phyloP scores from a whole-genome alignment of 2,797 vertebrate genomes.

The Sebastes ruberrimus region DNA sequence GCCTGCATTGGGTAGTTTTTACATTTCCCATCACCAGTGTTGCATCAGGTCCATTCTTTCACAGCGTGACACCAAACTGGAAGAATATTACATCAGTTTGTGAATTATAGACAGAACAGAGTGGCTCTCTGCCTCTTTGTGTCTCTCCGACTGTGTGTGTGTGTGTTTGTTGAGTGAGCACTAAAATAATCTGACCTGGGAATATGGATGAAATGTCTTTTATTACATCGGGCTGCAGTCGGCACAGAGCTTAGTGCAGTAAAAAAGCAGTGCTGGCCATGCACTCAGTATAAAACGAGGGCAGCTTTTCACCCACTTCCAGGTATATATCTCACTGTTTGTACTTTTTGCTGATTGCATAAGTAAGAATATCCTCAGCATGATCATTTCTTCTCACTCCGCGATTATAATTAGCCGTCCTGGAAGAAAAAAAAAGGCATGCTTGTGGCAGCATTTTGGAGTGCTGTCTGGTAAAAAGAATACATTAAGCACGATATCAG shows the following conservation, averaged over 20 bases:
- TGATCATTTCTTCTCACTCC: constrained; percentile 30
- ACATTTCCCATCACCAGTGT: constrained; percentile 27
- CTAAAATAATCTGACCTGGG: constrained; percentile 58
- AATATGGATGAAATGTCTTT: constrained; percentile 57
- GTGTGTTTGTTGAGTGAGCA: constrained; percentile 46
- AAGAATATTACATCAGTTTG: constrained; percentile 46
- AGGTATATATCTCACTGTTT: constrained; percentile 27
- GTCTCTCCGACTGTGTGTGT: background rate
- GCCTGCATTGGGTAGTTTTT: constrained; percentile 21
- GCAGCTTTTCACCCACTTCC: constrained; percentile 33
- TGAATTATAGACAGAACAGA: constrained; percentile 9
- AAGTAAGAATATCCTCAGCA: constrained; percentile 14
- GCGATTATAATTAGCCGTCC: constrained; percentile 43
- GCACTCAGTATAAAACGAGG: background rate
- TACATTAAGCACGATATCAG: constrained; percentile 46
- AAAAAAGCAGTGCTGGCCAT: constrained; percentile 11
- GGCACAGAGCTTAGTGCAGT: constrained; percentile 46
- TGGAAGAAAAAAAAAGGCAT: background rate
- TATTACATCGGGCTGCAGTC: constrained; percentile 48
- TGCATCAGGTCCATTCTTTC: constrained; percentile 51
- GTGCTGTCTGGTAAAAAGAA: constrained; percentile 18
- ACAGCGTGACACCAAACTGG: constrained; percentile 5
- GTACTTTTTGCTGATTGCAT: constrained; percentile 49
- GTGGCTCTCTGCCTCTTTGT: background rate
- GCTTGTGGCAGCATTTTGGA: constrained; percentile 44